phyloP scores from a whole-genome alignment of 2,888 invertebrate species.

The Cryptophagus acutangulus region DNA sequence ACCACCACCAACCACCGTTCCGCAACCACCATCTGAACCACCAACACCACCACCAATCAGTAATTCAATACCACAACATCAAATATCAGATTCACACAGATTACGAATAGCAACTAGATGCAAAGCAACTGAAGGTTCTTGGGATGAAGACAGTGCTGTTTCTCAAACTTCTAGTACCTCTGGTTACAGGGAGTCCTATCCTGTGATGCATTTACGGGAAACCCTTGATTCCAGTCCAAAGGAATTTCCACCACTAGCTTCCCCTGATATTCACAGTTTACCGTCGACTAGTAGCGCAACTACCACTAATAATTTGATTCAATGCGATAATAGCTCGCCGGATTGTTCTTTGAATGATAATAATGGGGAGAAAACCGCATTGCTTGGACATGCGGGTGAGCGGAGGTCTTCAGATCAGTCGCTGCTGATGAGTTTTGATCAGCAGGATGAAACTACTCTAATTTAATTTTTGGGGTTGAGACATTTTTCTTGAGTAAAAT shows the following conservation, averaged over 20 bases:
- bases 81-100: conserved; percentile 41
- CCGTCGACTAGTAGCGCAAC: conserved; percentile 52
- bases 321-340: conserved; percentile 53
- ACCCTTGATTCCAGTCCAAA: conserved; percentile 42
- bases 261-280: conserved; percentile 57
- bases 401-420: conserved; percentile 72
- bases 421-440: conserved; percentile 68
- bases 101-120: conserved; percentile 41
- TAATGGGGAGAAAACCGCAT: conserved; percentile 57
- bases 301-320: conserved; percentile 48
- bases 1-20: not conserved
- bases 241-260: conserved; percentile 57
- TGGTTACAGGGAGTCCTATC: conserved; percentile 68
- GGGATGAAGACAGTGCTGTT: conserved; percentile 69
- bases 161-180: conserved; percentile 84
- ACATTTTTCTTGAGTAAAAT: too few relatives aligned
- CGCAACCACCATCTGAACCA: conserved; percentile 27
- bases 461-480: conserved; percentile 55
- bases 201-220: conserved; percentile 45
- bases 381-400: conserved; percentile 52
- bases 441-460: conserved; percentile 81
- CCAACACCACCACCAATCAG: conserved; percentile 20
- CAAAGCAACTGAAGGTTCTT: conserved; percentile 62
- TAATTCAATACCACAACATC: conserved; percentile 17
- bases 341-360: conserved; percentile 64